Evolutionary conservation across 2,797 vertebrate genomes (phyloP).

Genomic region (Sebastes iracundus): DNA sequence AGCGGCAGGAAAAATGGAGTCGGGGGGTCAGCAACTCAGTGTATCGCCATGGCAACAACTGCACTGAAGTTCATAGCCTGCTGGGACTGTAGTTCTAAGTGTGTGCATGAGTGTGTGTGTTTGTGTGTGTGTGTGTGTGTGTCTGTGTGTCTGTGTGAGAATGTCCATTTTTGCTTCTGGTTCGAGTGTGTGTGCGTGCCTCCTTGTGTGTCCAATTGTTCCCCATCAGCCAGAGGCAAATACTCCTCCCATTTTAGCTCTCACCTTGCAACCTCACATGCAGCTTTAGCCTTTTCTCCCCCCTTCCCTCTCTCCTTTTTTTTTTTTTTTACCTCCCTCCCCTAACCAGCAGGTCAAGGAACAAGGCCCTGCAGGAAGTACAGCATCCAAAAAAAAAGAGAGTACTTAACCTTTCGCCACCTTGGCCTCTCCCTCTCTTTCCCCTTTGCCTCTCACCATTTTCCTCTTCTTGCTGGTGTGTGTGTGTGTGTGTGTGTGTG

Average conservation of each 20-base stretch:
- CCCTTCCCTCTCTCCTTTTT: slow-evolving; percentile 22
- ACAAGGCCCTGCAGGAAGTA: slow-evolving; percentile 75
- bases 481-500: neutral
- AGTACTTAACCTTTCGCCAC: slow-evolving; percentile 77
- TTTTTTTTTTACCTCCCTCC: slow-evolving; percentile 41
- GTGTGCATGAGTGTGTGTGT: slow-evolving; percentile 30
- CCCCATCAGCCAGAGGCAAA: slow-evolving; percentile 75
- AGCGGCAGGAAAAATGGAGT: slow-evolving; percentile 81
- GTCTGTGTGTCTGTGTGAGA: slow-evolving; percentile 37
- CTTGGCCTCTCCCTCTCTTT: slow-evolving; percentile 46
- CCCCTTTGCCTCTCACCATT: slow-evolving; percentile 39
- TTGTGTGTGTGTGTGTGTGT: slow-evolving; percentile 24
- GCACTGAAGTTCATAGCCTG: slow-evolving; percentile 83
- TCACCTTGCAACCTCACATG: slow-evolving; percentile 77
- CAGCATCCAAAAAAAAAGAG: slow-evolving; percentile 48
- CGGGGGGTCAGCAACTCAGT: slow-evolving; percentile 82
- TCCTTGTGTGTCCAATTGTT: slow-evolving; percentile 74
- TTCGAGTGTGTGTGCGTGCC: slow-evolving; percentile 21
- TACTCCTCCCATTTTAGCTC: slow-evolving; percentile 78
- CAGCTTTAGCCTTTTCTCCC: slow-evolving; percentile 73
- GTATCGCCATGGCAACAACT: slow-evolving; percentile 82
- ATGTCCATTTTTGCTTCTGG: slow-evolving; percentile 71
- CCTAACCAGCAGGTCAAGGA: slow-evolving; percentile 73
- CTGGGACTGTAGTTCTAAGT: slow-evolving; percentile 77
- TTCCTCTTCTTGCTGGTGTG: slow-evolving; percentile 36